Evolutionary conservation across 2,113 vertebrate species (phyloP).

Genomic region (Siphamia tubifer): DNA sequence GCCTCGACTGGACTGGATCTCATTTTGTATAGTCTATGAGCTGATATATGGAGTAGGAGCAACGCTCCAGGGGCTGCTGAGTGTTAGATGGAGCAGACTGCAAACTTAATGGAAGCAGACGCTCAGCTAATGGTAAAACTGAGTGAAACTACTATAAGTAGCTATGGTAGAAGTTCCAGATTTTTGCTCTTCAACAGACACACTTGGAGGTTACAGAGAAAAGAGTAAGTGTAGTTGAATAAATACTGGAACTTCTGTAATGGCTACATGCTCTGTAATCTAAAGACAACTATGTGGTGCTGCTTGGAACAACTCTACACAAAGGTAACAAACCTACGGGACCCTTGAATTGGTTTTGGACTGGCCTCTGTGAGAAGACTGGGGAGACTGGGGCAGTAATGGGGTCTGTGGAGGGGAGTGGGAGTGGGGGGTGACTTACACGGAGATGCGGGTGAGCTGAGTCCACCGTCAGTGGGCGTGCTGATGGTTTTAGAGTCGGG

Average conservation of each 20-base stretch:
- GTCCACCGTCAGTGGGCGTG: constrained; percentile 93
- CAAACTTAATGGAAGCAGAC: constrained; percentile 21
- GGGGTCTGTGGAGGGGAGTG: constrained; percentile 68
- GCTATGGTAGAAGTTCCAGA: constrained; percentile 30
- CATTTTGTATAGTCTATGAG: constrained; percentile 12
- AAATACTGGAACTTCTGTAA: constrained; percentile 12
- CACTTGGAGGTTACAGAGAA: not conserved
- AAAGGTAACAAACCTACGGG: constrained; percentile 13
- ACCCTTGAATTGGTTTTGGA: constrained; percentile 9
- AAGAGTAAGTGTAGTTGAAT: not conserved
- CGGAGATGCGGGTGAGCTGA: constrained; percentile 92
- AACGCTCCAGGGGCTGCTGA: constrained; percentile 63
- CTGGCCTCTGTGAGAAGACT: constrained; percentile 29
- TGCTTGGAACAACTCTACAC: constrained; percentile 4
- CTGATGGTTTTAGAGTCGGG: constrained; percentile 97
- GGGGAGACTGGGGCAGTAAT: constrained; percentile 57
- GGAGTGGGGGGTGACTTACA: constrained; percentile 88
- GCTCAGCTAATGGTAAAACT: not conserved
- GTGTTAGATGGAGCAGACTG: constrained; percentile 33
- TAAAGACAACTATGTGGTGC: constrained; percentile 1
- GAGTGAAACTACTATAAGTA: not conserved
- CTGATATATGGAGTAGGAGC: constrained; percentile 31
- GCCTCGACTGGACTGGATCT: constrained; percentile 38
- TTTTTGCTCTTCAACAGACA: not conserved
- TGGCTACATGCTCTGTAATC: constrained; percentile 7